phyloP scores from a whole-genome alignment of 2,113 vertebrate species.

The Microcebus ravelobensis region DNA sequence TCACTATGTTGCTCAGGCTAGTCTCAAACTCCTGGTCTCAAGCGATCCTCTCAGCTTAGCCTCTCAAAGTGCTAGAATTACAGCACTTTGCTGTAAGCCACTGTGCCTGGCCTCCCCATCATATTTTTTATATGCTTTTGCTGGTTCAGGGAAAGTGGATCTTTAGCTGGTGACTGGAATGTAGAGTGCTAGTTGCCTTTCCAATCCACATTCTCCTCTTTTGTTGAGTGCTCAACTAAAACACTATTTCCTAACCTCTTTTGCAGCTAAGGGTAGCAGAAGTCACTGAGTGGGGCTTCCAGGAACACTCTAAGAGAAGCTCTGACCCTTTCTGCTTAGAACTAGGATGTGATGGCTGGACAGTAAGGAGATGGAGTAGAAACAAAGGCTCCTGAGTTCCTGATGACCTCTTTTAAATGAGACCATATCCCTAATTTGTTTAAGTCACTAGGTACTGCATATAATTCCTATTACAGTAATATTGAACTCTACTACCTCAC shows the following conservation, averaged over 20 bases:
- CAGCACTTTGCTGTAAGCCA: too few relatives aligned
- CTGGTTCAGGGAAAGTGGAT: not conserved
- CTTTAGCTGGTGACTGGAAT: not conserved
- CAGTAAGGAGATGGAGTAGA: not conserved
- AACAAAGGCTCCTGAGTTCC: not conserved
- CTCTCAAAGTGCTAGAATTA: too few relatives aligned
- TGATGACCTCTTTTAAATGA: constrained; percentile 2
- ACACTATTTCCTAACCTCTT: not conserved
- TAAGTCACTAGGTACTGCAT: not conserved
- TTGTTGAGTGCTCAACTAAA: not conserved
- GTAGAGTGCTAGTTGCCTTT: not conserved
- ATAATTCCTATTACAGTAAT: not conserved
- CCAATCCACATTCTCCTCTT: not conserved
- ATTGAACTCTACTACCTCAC: not conserved
- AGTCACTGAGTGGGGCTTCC: not conserved
- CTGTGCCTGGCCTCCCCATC: not conserved
- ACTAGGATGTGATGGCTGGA: not conserved
- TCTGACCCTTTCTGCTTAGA: not conserved
- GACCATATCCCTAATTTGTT: not conserved
- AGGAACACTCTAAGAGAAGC: constrained; percentile 11
- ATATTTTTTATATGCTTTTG: not conserved
- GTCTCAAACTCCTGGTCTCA: too few relatives aligned
- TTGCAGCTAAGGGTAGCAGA: not conserved
- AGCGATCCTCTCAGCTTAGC: too few relatives aligned
- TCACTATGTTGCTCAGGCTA: too few relatives aligned